These are phyloP conservation scores for Scomber colias DNA, from an alignment of 2,113 vertebrate genomes.

Conservation along the genomic window DNA sequence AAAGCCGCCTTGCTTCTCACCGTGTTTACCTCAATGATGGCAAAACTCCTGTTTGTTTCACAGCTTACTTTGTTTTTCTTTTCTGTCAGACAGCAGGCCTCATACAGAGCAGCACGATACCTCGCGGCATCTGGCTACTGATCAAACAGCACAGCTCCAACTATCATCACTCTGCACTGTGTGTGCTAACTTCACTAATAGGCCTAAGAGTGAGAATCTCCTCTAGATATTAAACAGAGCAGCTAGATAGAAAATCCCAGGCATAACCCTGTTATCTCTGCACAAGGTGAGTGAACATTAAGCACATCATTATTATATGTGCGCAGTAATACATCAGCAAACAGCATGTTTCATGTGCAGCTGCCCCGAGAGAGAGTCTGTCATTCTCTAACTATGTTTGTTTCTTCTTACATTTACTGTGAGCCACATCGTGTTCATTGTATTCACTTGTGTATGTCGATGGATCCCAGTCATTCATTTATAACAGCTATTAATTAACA, in stretches of 20 bases:
- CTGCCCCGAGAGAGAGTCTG: neutral
- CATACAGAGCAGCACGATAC: slow-evolving; percentile 55
- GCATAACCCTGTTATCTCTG: neutral
- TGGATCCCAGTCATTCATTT: neutral
- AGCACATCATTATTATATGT: neutral
- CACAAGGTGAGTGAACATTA: slow-evolving; percentile 4
- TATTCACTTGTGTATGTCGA: neutral
- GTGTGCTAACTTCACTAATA: slow-evolving; percentile 43
- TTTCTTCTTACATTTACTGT: neutral
- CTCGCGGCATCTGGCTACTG: slow-evolving; percentile 58
- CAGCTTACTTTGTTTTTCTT: slow-evolving; percentile 54
- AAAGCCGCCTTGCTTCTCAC: slow-evolving; percentile 14
- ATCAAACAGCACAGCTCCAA: slow-evolving; percentile 60
- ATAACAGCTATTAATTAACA: neutral
- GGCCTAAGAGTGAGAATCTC: slow-evolving; percentile 22
- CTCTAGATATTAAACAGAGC: slow-evolving; percentile 31
- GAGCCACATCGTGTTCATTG: neutral
- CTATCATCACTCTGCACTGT: slow-evolving; percentile 20
- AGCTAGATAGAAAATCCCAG: slow-evolving; percentile 7
- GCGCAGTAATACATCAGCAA: slow-evolving; percentile 4
- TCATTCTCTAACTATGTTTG: neutral
- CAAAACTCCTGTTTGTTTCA: slow-evolving; percentile 58
- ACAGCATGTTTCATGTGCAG: neutral
- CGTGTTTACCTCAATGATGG: slow-evolving; percentile 41
- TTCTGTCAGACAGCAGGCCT: slow-evolving; percentile 38